Percentiles rank a stretch among this genome's conserved stretches.
These are phyloP conservation scores for Plodia interpunctella DNA, from an alignment of 1,140 invertebrate genomes.

Conservation along the genomic window DNA sequence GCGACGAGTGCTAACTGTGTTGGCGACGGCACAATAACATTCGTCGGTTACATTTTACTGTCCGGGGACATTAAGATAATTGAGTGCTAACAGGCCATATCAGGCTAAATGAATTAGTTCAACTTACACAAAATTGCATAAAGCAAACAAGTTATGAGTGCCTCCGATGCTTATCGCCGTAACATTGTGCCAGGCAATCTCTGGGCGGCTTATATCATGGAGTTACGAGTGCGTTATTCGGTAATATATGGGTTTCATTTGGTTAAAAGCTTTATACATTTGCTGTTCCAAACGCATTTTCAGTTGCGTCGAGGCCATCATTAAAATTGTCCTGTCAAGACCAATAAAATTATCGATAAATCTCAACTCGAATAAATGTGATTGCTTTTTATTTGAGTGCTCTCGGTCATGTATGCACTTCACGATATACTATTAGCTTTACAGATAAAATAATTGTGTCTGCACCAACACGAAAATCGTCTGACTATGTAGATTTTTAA, in stretches of 20 bases:
- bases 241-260: constrained; percentile 71
- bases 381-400: constrained; percentile 18
- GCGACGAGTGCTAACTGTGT: constrained; percentile 13
- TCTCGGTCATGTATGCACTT: constrained; percentile 1
- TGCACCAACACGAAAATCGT: not conserved
- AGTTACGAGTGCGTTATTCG: constrained; percentile 65
- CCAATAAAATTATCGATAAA: constrained; percentile 35
- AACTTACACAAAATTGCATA: constrained; percentile 43
- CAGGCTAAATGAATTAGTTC: constrained; percentile 33
- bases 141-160: constrained; percentile 44
- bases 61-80: constrained; percentile 28
- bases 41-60: constrained; percentile 15
- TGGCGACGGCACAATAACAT: constrained; percentile 16
- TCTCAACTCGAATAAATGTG: constrained; percentile 19
- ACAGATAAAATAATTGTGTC: not conserved
- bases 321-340: constrained; percentile 49
- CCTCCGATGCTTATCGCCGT: constrained; percentile 40
- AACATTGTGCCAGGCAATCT: constrained; percentile 59
- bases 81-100: constrained; percentile 28
- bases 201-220: constrained; percentile 57
- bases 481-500: not conserved
- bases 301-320: constrained; percentile 39
- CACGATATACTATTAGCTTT: not conserved
- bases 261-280: constrained; percentile 68
- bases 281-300: constrained; percentile 53